Evolutionary conservation across 2,113 vertebrate species (phyloP).

Genomic region (Zeus faber): DNA sequence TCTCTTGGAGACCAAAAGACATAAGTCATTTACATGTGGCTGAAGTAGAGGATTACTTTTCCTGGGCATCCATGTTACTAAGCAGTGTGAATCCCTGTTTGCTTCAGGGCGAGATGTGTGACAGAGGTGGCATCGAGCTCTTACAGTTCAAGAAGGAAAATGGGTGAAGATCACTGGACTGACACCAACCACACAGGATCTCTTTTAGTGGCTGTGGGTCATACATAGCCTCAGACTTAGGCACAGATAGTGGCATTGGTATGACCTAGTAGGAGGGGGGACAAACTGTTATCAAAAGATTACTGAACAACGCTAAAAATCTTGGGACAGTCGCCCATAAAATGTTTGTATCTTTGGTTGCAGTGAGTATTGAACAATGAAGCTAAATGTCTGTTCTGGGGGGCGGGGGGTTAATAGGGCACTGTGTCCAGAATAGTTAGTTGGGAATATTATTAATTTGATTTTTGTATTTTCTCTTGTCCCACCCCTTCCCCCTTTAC

Average conservation of each 20-base stretch:
- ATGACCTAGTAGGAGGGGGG: constrained; percentile 67
- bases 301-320: constrained; percentile 63
- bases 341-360: constrained; percentile 49
- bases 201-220: constrained; percentile 92
- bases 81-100: constrained; percentile 99
- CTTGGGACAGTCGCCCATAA: constrained; percentile 53
- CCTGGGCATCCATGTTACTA: constrained; percentile 98
- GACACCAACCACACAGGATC: constrained; percentile 97
- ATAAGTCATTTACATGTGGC: constrained; percentile 78
- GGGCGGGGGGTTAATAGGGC: constrained; percentile 64
- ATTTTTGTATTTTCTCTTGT: constrained; percentile 89
- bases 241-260: constrained; percentile 92
- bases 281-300: constrained; percentile 53
- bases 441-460: constrained; percentile 79
- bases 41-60: constrained; percentile 84
- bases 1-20: constrained; percentile 72
- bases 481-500: constrained; percentile 83
- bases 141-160: constrained; percentile 98
- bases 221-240: constrained; percentile 92
- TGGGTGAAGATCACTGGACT: constrained; percentile 99
- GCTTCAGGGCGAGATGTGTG: constrained; percentile 99
- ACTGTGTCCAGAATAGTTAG: constrained; percentile 79
- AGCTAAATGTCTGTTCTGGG: constrained; percentile 39
- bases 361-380: constrained; percentile 64
- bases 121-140: constrained; percentile 99